phyloP scores from a whole-genome alignment of 2,797 vertebrate species.

The Yasuhikotakia modesta region DNA sequence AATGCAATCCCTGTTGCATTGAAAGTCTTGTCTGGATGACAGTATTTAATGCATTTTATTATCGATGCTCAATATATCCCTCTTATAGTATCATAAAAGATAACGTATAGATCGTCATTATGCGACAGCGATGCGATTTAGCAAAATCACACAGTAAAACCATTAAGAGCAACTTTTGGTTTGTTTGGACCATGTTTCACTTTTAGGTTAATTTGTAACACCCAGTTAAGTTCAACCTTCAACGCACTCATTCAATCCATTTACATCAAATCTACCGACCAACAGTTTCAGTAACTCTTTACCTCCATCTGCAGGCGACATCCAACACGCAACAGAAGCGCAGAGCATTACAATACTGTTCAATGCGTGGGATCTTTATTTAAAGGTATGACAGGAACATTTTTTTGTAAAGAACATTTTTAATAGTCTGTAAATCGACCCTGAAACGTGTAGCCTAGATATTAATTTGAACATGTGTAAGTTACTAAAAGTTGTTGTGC shows the following conservation, averaged over 20 bases:
- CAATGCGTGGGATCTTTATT: too few species aligned
- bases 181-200: background rate
- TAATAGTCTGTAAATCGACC: too few species aligned
- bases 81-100: slow-evolving; percentile 23
- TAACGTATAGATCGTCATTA: background rate
- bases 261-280: background rate
- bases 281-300: background rate
- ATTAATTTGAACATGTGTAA: too few species aligned
- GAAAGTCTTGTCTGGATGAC: slow-evolving; percentile 49
- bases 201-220: too few species aligned
- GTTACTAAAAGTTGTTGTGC: too few species aligned
- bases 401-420: too few species aligned
- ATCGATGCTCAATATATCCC: slow-evolving; percentile 44
- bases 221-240: too few species aligned
- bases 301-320: slow-evolving; percentile 6
- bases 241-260: background rate
- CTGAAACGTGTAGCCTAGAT: too few species aligned
- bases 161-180: background rate
- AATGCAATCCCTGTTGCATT: slow-evolving; percentile 55
- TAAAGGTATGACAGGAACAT: too few species aligned
- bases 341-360: too few species aligned
- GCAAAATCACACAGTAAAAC: background rate
- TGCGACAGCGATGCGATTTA: background rate
- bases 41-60: slow-evolving; percentile 37
- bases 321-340: background rate